Conservation (phyloP, 2,113 vertebrate genomes). For the Anas platyrhynchos region DNA sequence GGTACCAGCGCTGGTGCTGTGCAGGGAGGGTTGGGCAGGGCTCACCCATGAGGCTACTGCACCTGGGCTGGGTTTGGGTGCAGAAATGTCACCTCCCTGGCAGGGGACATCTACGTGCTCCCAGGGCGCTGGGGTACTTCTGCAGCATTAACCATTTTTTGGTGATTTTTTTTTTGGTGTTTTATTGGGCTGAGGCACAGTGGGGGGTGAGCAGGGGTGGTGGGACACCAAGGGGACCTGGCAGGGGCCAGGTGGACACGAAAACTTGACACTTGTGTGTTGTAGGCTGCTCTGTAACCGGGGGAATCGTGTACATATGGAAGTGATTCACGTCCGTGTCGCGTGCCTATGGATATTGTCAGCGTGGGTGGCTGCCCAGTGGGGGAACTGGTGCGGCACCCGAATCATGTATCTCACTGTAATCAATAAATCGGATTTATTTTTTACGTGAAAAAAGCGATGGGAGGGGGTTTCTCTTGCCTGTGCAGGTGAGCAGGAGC, state of each 20-base stretch:
- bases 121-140: neutral
- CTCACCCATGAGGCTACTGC: no score
- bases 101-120: neutral
- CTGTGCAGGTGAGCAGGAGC: rapidly evolving
- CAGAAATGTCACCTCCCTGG: neutral
- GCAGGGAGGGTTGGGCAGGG: no score
- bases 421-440: constrained; percentile 70
- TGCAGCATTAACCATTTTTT: neutral
- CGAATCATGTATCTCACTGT: constrained; percentile 33
- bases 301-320: neutral
- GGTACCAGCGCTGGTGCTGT: neutral
- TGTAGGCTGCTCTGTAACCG: constrained; percentile 13
- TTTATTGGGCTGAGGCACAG: neutral
- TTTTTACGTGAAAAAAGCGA: constrained; percentile 45
- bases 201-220: neutral
- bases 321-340: neutral
- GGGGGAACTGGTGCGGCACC: constrained; percentile 20
- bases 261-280: neutral
- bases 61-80: neutral
- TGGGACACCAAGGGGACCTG: neutral
- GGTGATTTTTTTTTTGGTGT: neutral
- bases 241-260: rapidly evolving
- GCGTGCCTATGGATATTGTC: constrained; percentile 29
- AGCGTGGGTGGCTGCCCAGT: neutral
- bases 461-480: neutral